Evolutionary conservation across 2,888 invertebrate genomes (phyloP).

Genomic region (Eugnorisma glareosa): DNA sequence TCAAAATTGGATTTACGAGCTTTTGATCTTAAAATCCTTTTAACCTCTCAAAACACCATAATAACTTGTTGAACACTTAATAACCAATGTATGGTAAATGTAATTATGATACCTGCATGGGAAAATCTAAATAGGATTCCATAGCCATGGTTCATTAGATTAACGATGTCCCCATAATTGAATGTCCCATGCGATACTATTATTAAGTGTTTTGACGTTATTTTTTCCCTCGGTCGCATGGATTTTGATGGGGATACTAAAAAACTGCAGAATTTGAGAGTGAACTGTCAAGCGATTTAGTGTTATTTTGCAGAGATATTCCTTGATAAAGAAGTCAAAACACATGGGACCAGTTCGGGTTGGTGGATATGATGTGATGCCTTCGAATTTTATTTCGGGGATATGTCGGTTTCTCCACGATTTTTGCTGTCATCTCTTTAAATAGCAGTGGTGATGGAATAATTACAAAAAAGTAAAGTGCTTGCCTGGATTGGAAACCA

Average conservation of each 20-base stretch:
- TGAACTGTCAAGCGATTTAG: neutral
- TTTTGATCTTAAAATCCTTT: neutral
- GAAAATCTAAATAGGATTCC: conserved; percentile 77
- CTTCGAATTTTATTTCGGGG: too few relatives aligned
- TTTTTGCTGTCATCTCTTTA: too few relatives aligned
- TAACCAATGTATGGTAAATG: conserved; percentile 21
- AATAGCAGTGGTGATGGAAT: too few relatives aligned
- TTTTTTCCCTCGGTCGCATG: conserved; percentile 23
- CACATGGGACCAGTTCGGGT: too few relatives aligned
- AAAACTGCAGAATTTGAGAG: neutral
- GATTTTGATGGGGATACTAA: neutral
- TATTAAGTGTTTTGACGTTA: conserved; percentile 74
- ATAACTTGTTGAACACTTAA: conserved; percentile 15
- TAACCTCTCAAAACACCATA: neutral
- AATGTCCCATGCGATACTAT: conserved; percentile 85
- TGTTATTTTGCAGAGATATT: neutral
- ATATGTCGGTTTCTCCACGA: too few relatives aligned
- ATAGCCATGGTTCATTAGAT: conserved; percentile 85
- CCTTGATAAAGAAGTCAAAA: too few relatives aligned
- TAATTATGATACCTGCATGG: conserved; percentile 79
- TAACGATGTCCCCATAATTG: conserved; percentile 86
- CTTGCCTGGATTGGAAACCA: too few relatives aligned
- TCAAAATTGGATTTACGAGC: neutral
- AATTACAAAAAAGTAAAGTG: too few relatives aligned
- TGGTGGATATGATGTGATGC: too few relatives aligned